phyloP scores from a whole-genome alignment of 2,113 vertebrate genomes.

The Anguilla rostrata region DNA sequence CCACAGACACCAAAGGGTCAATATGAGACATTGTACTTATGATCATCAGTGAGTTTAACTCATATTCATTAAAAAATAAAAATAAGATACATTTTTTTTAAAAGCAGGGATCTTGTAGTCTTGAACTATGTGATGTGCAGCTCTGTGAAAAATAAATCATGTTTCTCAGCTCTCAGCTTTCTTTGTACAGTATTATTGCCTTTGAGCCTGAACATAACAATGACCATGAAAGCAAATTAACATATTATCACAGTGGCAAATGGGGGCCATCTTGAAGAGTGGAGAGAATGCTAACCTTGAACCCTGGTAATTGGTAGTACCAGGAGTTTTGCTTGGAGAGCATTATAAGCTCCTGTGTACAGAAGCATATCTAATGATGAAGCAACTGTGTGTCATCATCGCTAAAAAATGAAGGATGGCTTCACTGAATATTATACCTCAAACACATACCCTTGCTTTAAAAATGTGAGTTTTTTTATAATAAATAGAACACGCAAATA shows the following conservation, averaged over 20 bases:
- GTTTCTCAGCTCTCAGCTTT: constrained; percentile 1
- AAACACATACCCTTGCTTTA: background rate
- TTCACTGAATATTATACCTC: background rate
- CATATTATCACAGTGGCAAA: constrained; percentile 25
- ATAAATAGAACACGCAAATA: too few relatives aligned
- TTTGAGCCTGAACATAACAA: constrained; percentile 20
- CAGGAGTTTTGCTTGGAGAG: constrained; percentile 14
- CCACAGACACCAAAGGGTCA: too few relatives aligned
- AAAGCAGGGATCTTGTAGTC: constrained; percentile 15
- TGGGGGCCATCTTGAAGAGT: constrained; percentile 2
- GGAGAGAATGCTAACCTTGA: constrained; percentile 20
- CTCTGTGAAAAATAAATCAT: constrained; percentile 6
- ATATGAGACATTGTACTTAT: too few relatives aligned
- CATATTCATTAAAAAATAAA: constrained; percentile 12
- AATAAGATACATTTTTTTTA: too few relatives aligned
- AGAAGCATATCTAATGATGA: constrained; percentile 19
- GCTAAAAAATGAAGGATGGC: constrained; percentile 5
- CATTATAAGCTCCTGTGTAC: constrained; percentile 4
- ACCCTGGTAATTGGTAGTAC: constrained; percentile 28
- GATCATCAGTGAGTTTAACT: constrained; percentile 13
- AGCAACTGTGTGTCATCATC: constrained; percentile 15
- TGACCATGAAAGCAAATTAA: constrained; percentile 33
- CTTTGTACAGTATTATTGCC: background rate
- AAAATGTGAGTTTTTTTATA: too few relatives aligned
- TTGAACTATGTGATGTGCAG: background rate